Evolutionary conservation across 2,888 invertebrate genomes (phyloP).

Genomic region (Melanargia galathea): DNA sequence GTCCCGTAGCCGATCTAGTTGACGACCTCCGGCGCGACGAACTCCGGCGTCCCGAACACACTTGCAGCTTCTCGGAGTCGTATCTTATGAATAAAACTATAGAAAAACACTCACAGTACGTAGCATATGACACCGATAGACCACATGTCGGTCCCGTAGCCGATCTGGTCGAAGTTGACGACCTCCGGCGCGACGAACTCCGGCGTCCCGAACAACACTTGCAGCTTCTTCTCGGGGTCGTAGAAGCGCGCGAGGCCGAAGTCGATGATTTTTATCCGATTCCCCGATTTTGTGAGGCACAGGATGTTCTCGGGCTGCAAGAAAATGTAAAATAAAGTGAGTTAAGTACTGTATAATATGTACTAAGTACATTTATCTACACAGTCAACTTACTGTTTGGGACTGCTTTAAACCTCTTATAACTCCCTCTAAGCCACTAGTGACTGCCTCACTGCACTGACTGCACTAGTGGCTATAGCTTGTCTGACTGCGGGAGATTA

Average conservation of each 20-base stretch:
- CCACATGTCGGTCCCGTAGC: conserved; percentile 99
- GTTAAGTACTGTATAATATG: too few species aligned
- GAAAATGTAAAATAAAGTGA: background rate
- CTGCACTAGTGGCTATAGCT: too few species aligned
- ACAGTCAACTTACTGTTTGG: too few species aligned
- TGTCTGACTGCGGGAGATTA: too few species aligned
- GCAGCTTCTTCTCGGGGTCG: conserved; percentile 94
- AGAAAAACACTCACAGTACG: conserved; percentile 92
- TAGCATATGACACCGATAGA: conserved; percentile 99
- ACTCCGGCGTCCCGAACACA: conserved; percentile 99
- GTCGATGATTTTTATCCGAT: conserved; percentile 99
- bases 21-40: conserved; percentile 99
- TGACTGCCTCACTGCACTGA: too few species aligned
- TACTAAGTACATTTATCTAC: too few species aligned
- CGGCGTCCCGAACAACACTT: conserved; percentile 98
- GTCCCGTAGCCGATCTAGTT: conserved; percentile 98
- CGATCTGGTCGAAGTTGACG: conserved; percentile 98
- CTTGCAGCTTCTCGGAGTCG: conserved; percentile 94
- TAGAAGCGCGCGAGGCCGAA: conserved; percentile 97
- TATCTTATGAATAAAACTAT: conserved; percentile 70
- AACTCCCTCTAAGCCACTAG: too few species aligned
- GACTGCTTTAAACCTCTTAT: too few species aligned
- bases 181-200: conserved; percentile 99
- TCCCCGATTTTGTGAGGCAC: conserved; percentile 97
- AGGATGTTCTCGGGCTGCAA: conserved; percentile 98